Percentiles rank a stretch among this genome's conserved stretches.
Conservation (phyloP, 2,113 vertebrate genomes). For the Chiloscyllium plagiosum region DNA sequence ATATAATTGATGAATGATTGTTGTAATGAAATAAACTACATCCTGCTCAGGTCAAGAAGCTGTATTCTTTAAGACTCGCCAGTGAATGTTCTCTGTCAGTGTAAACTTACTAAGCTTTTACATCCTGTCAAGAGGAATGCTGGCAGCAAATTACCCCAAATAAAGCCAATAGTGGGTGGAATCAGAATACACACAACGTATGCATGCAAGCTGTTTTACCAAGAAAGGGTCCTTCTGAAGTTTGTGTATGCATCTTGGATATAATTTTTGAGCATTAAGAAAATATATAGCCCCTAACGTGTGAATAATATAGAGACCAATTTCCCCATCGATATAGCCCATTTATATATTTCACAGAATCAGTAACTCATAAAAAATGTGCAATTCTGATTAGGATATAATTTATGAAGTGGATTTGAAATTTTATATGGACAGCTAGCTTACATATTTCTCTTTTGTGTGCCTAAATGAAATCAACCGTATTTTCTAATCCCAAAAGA, state of each 20-base stretch:
- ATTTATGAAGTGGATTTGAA: neutral
- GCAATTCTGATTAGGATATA: neutral
- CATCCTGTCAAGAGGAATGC: no score
- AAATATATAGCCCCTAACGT: neutral
- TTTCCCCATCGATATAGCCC: neutral
- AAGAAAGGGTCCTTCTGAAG: neutral
- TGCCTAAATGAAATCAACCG: slow-evolving; percentile 9
- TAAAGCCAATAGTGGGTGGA: no score
- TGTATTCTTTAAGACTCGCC: no score
- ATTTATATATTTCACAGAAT: neutral
- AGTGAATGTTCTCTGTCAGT: no score
- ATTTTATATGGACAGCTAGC: neutral
- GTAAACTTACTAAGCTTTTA: no score
- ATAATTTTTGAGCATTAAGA: neutral
- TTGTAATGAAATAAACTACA: no score
- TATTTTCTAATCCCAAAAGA: slow-evolving; percentile 31
- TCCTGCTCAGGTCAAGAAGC: no score
- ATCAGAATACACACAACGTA: no score
- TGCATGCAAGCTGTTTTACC: neutral
- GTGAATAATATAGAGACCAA: neutral
- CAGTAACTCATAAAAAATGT: neutral
- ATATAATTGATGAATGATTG: no score
- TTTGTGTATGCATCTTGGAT: neutral
- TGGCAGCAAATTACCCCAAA: no score
- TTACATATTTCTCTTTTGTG: neutral